Conservation (phyloP, 2,888 invertebrate genomes). For the Eugnorisma glareosa region DNA sequence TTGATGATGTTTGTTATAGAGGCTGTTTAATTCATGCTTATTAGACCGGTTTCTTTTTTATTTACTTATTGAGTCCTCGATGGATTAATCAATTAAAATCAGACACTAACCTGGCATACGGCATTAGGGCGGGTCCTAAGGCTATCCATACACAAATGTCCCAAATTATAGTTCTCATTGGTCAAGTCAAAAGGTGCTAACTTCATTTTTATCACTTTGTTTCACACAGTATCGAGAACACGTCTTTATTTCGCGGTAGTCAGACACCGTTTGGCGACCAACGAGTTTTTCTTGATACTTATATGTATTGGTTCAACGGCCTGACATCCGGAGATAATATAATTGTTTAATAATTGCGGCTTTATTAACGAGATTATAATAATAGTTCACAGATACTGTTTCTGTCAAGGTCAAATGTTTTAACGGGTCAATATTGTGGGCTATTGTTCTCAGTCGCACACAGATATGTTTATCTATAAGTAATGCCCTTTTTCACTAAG, state of each 20-base stretch:
- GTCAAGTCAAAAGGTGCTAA: slow-evolving; percentile 56
- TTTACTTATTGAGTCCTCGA: not conserved
- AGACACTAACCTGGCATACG: slow-evolving; percentile 65
- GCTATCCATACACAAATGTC: slow-evolving; percentile 72
- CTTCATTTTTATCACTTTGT: slow-evolving; percentile 43
- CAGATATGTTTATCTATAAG: not conserved
- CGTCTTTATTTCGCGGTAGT: slow-evolving; percentile 30
- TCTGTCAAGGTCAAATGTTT: not conserved
- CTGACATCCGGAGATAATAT: slow-evolving; percentile 29
- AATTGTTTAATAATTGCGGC: not conserved
- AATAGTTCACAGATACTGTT: not conserved
- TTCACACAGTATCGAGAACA: slow-evolving; percentile 9
- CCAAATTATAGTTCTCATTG: slow-evolving; percentile 71
- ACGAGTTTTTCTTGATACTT: slow-evolving; percentile 13
- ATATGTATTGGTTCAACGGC: slow-evolving; percentile 44
- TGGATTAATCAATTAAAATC: not conserved
- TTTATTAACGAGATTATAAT: slow-evolving; percentile 18
- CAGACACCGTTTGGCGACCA: slow-evolving; percentile 27
- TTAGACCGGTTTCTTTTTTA: not conserved
- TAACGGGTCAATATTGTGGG: not conserved
- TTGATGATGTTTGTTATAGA: too few relatives aligned
- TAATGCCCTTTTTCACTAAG: not conserved
- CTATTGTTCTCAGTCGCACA: not conserved
- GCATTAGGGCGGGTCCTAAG: slow-evolving; percentile 69
- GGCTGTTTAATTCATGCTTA: not conserved